Percentiles rank a stretch among this genome's conserved stretches.
These are phyloP conservation scores for Nomada fucata DNA, from an alignment of 2,888 invertebrate species.

Conservation along the genomic window DNA sequence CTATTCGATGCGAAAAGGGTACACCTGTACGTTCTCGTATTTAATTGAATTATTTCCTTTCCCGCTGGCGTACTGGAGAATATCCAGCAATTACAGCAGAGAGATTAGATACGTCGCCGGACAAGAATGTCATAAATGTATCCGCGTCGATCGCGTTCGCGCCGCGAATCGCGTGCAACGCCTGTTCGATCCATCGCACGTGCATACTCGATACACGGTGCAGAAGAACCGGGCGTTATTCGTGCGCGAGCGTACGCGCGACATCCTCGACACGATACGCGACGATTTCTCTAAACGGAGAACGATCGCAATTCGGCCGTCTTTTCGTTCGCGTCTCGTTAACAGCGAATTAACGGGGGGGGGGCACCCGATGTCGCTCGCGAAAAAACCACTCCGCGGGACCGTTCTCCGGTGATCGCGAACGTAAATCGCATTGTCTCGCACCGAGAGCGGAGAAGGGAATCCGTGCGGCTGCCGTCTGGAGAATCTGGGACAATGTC, in stretches of 20 bases:
- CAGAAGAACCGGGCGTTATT: conserved; percentile 52
- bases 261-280: conserved; percentile 14
- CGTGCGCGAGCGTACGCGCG: conserved; percentile 38
- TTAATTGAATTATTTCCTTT: too few relatives aligned
- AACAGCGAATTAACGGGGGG: conserved; percentile 32
- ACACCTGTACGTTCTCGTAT: too few relatives aligned
- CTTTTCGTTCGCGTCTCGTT: conserved; percentile 52
- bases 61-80: too few relatives aligned
- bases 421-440: conserved; percentile 60
- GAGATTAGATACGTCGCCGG: too few relatives aligned
- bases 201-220: conserved; percentile 24
- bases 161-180: neutral
- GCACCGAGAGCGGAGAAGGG: conserved; percentile 58
- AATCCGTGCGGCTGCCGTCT: conserved; percentile 48
- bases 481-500: conserved; percentile 73
- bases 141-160: conserved; percentile 44
- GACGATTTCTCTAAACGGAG: conserved; percentile 26
- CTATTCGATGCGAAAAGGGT: too few relatives aligned
- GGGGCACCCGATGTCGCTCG: neutral
- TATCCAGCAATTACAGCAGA: too few relatives aligned
- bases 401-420: neutral
- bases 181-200: conserved; percentile 20
- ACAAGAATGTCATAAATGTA: too few relatives aligned
- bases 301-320: conserved; percentile 47
- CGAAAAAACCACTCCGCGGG: conserved; percentile 32